Evolutionary conservation across 2,797 vertebrate species (phyloP).

Genomic region (Chelon labrosus): DNA sequence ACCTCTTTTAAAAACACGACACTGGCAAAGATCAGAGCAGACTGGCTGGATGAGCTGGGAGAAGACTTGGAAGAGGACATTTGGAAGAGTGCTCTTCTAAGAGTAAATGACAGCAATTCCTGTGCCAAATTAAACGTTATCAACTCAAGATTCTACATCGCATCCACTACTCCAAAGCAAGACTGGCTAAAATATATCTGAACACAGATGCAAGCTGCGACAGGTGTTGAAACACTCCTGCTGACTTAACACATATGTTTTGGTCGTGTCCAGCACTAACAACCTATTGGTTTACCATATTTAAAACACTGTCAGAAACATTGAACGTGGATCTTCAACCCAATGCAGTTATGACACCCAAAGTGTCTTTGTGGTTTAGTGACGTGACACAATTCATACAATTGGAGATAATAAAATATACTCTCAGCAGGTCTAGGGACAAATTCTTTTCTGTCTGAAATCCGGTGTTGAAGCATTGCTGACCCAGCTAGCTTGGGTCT

Average conservation of each 20-base stretch:
- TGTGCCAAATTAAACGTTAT: background rate
- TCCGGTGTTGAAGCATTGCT: too few relatives aligned
- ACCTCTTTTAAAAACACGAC: conserved; percentile 3
- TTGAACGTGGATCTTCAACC: background rate
- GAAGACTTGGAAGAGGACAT: background rate
- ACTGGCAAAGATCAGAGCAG: background rate
- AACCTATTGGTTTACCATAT: background rate
- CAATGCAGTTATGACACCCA: background rate
- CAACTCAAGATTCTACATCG: background rate
- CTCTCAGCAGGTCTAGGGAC: too few relatives aligned
- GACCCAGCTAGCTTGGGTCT: too few relatives aligned
- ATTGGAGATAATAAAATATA: too few relatives aligned
- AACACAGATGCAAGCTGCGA: too few relatives aligned
- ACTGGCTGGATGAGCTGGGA: background rate
- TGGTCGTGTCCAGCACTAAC: background rate
- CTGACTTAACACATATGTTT: background rate
- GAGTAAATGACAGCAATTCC: background rate
- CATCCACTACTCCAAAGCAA: too few relatives aligned
- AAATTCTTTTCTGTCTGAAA: too few relatives aligned
- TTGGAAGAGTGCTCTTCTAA: background rate
- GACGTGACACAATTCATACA: too few relatives aligned
- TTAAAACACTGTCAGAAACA: conserved; percentile 8
- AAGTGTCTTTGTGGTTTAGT: too few relatives aligned
- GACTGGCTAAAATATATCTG: background rate
- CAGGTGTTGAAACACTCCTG: background rate